Evolutionary conservation across 2,797 vertebrate genomes (phyloP).

Genomic region (Arctocebus calabarensis): DNA sequence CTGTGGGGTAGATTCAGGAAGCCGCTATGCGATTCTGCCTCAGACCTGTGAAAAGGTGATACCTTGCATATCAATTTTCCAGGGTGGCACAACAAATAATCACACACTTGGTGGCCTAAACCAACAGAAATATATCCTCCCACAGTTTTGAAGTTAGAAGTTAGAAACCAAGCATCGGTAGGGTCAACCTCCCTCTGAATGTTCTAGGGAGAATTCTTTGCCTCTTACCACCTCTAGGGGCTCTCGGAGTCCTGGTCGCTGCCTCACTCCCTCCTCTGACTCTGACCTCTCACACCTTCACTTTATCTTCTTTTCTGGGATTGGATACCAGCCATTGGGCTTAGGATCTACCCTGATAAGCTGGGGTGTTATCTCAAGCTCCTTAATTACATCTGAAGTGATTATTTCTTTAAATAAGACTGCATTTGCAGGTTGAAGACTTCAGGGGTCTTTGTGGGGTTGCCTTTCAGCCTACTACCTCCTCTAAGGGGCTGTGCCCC

Average conservation of each 20-base stretch:
- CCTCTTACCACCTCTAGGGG: background rate
- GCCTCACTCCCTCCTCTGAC: background rate
- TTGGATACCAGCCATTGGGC: background rate
- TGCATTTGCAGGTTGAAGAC: background rate
- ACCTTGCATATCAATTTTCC: background rate
- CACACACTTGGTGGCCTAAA: background rate
- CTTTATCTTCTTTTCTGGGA: background rate
- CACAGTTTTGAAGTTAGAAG: background rate
- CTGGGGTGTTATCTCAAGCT: background rate
- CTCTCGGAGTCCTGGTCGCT: background rate
- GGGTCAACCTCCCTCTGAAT: fast-evolving
- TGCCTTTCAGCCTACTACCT: background rate
- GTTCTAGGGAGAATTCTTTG: background rate
- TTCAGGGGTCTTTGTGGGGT: background rate
- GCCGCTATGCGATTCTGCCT: background rate
- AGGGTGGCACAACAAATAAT: background rate
- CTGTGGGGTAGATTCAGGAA: background rate
- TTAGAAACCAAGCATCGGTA: background rate
- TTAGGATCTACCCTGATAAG: background rate
- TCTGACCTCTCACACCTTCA: background rate
- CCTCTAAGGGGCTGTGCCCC: background rate
- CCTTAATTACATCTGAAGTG: background rate
- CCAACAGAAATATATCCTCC: background rate
- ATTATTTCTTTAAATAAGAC: background rate
- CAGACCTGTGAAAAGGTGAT: background rate